Evolutionary conservation across 2,113 vertebrate genomes (phyloP), one percentile per base, ranked within the genome.

Genomic region (Spilogale gracilis): DNA sequence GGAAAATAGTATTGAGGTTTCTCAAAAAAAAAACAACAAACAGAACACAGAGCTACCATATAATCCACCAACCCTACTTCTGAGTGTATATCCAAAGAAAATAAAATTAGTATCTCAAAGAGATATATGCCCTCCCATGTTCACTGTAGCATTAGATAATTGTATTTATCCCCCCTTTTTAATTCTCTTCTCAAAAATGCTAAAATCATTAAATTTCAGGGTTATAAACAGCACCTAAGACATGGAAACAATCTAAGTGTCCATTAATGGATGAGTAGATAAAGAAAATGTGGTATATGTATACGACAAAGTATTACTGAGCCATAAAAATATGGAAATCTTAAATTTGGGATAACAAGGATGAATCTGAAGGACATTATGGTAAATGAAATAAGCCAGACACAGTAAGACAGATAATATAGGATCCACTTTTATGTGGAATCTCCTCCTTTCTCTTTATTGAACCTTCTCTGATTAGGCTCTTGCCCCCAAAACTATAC

Each of bases 181-280:
- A 67, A 71, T 38, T 79, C 4, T 58, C 13, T 91, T 30, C 76
- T 4, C 18, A 89, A 87, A 67, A 63, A 97, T 65, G 50, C n/a
- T 85, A 89, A 97, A 96, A 76, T 89, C 81, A 95, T 95, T 94
- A 97, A 14, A 2, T 89, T 93, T 95, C 23, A 82, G 71, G 12
- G 27, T 90, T 65, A 97, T 80, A 95, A 86, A 92, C 9, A 93
- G 30, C 67, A 65, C 86, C 86, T 32, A 90, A 76, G 67, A 45
- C 23, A 54, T 45, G 79, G 14, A 65, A 65, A 74, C n/a, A 90
- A 90, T 23, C 9, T 74, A 86, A 67, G 17, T 56, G n/a, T 9
- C 48, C 18, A 78, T 56, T 50, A 65, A 56, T 8, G 50, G 25
- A 78, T 56, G n/a, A 78, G 76, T 86, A 18, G 52, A 48, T 87